Percentiles rank a stretch among this genome's conserved stretches.
Evolutionary conservation across 2,888 invertebrate species (phyloP).

Genomic region (Eristalinus sepulchralis): DNA sequence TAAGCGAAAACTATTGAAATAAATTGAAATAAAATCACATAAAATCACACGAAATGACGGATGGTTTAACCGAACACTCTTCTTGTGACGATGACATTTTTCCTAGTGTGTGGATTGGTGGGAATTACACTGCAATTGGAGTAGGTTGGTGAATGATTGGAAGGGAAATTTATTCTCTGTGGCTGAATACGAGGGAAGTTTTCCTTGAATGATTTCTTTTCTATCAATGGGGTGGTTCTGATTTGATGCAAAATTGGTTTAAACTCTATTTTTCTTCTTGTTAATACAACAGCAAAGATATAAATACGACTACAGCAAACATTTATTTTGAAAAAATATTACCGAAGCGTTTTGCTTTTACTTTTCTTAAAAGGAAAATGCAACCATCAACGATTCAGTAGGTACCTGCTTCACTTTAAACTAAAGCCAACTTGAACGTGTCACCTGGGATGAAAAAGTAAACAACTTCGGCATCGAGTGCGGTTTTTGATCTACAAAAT

Average conservation of each 20-base stretch:
- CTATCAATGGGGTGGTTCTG: not conserved
- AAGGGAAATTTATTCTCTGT: conserved; percentile 37
- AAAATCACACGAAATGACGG: conserved; percentile 72
- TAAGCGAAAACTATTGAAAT: conserved; percentile 61
- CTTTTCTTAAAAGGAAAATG: too few species aligned
- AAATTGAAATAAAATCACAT: conserved; percentile 72
- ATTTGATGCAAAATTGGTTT: not conserved
- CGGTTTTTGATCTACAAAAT: too few species aligned
- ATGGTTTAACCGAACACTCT: conserved; percentile 72
- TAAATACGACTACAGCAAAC: too few species aligned
- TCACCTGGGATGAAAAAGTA: too few species aligned
- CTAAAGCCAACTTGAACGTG: too few species aligned
- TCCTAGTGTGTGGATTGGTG: conserved; percentile 64
- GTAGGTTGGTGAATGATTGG: conserved; percentile 27
- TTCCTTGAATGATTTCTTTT: not conserved
- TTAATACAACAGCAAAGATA: too few species aligned
- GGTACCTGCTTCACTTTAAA: too few species aligned
- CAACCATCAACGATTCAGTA: too few species aligned
- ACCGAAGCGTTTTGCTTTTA: too few species aligned
- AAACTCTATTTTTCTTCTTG: too few species aligned
- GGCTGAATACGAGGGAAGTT: conserved; percentile 9
- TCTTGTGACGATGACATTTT: conserved; percentile 74
- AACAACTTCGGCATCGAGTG: too few species aligned
- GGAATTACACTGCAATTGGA: conserved; percentile 27
- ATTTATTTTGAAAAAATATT: too few species aligned